phyloP scores from a whole-genome alignment of 2,797 vertebrate species.

The Argya squamiceps region DNA sequence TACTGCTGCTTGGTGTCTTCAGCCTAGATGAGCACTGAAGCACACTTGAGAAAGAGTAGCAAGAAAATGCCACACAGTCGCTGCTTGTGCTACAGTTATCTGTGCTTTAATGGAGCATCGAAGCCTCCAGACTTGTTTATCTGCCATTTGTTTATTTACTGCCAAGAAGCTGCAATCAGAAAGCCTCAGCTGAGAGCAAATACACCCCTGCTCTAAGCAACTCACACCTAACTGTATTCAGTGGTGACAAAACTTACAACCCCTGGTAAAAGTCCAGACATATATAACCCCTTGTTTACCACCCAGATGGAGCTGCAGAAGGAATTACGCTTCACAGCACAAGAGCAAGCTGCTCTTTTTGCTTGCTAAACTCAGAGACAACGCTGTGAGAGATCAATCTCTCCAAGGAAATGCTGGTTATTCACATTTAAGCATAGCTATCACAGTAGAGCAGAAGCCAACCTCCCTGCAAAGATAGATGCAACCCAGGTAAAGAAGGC shows the following conservation, averaged over 20 bases:
- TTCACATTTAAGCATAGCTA: not conserved
- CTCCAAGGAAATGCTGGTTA: not conserved
- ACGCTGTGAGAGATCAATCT: not conserved
- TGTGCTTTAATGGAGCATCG: not conserved
- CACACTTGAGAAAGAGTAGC: not conserved
- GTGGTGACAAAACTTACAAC: not conserved
- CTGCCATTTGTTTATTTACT: not conserved
- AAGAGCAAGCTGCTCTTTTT: not conserved
- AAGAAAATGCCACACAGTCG: rapidly evolving
- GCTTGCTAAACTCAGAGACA: not conserved
- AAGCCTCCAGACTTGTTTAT: not conserved
- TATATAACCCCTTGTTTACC: not conserved
- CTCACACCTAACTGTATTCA: not conserved
- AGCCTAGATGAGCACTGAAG: not conserved
- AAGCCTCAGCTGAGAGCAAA: rapidly evolving
- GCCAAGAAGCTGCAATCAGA: not conserved
- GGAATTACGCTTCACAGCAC: rapidly evolving
- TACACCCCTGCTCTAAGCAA: not conserved
- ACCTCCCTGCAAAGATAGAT: not conserved
- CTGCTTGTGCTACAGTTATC: not conserved
- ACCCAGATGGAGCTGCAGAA: not conserved
- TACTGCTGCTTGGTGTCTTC: not conserved
- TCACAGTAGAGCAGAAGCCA: not conserved
- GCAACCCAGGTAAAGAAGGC: not conserved
- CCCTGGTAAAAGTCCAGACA: not conserved